phyloP scores from a whole-genome alignment of 1,140 invertebrate genomes.

The Zaprionus ornatus region DNA sequence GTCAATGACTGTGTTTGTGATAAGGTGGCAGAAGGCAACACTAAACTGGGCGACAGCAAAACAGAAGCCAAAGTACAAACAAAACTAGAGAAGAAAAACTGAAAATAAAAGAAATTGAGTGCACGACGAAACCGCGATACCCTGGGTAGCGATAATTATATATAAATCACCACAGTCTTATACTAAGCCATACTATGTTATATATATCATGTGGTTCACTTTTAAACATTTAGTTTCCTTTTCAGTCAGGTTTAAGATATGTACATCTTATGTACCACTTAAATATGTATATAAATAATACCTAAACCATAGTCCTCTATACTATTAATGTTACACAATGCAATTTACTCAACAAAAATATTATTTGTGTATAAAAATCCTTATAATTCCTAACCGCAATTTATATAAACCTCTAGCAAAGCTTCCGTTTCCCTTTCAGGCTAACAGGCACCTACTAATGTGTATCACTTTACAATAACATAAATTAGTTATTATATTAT shows the following conservation, averaged over 20 bases:
- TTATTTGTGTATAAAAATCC: background rate
- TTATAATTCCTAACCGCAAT: background rate
- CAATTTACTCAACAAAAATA: too few relatives aligned
- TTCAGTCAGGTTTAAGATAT: too few relatives aligned
- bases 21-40: constrained; percentile 41
- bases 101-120: background rate
- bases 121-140: background rate
- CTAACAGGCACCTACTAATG: background rate
- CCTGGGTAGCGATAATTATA: background rate
- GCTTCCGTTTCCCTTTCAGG: background rate
- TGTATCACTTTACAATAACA: background rate
- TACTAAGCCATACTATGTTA: background rate
- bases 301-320: too few relatives aligned
- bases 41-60: constrained; percentile 19
- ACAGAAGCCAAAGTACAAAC: constrained; percentile 10
- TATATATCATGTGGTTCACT: background rate
- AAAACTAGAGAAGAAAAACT: constrained; percentile 24
- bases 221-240: too few relatives aligned
- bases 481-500: constrained; percentile 6
- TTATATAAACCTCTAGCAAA: too few relatives aligned
- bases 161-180: background rate
- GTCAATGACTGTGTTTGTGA: constrained; percentile 55
- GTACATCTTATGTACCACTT: too few relatives aligned
- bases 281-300: too few relatives aligned
- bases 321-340: too few relatives aligned